A percentile compares a stretch with the other conserved stretches of the same genome.
phyloP scores from a whole-genome alignment of 2,113 vertebrate genomes.

The Fulica atra region DNA sequence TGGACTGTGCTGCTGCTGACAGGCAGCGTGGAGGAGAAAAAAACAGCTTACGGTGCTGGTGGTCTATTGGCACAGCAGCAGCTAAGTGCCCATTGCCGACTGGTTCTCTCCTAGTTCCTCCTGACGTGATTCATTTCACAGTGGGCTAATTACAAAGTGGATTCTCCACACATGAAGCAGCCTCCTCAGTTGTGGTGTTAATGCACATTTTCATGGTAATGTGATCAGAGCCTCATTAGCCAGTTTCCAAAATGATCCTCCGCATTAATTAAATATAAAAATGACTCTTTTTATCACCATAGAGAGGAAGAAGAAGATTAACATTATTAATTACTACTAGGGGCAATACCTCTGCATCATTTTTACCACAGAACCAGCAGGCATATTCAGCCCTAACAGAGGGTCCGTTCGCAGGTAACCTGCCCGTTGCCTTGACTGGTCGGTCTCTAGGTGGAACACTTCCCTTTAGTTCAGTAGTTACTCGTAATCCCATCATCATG shows the following conservation, averaged over 20 bases:
- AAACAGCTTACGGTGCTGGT: conserved; percentile 60
- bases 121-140: conserved; percentile 78
- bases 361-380: conserved; percentile 54
- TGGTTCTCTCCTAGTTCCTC: conserved; percentile 65
- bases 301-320: conserved; percentile 80
- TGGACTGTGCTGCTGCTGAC: conserved; percentile 56
- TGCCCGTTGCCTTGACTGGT: conserved; percentile 12
- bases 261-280: conserved; percentile 95
- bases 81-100: conserved; percentile 64
- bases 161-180: conserved; percentile 81
- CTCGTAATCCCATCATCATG: conserved; percentile 37
- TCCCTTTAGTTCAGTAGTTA: conserved; percentile 72
- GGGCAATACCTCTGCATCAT: conserved; percentile 70
- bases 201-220: conserved; percentile 89
- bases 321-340: conserved; percentile 80
- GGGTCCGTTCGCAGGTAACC: neutral
- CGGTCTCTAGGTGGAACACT: conserved; percentile 81
- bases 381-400: neutral
- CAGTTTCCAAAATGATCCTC: conserved; percentile 89
- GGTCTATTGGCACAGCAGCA: conserved; percentile 74
- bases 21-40: conserved; percentile 23
- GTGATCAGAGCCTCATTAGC: conserved; percentile 95
- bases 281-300: conserved; percentile 84
- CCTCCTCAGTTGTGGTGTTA: conserved; percentile 79
- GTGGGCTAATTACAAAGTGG: conserved; percentile 86